Percentiles rank a stretch among this genome's conserved stretches.
These are phyloP conservation scores for Leptinotarsa defecta DNA, from an alignment of 1,140 invertebrate species.

Conservation along the genomic window DNA sequence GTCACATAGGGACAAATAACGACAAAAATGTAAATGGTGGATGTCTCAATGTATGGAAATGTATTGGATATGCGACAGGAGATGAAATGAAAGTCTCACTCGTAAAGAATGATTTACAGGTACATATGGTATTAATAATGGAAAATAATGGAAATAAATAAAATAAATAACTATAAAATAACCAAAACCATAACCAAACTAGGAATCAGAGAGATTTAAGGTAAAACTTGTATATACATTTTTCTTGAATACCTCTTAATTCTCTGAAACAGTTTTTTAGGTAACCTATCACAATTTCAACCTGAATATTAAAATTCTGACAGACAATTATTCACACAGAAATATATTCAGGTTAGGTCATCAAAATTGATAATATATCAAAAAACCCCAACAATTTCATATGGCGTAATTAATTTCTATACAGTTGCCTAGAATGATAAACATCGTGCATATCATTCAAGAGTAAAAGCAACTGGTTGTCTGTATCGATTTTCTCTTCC, in stretches of 20 bases:
- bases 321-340: too few relatives aligned
- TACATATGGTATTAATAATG: not conserved
- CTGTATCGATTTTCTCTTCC: not conserved
- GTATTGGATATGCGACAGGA: too few relatives aligned
- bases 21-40: too few relatives aligned
- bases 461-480: not conserved
- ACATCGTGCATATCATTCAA: not conserved
- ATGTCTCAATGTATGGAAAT: too few relatives aligned
- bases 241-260: not conserved
- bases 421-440: too few relatives aligned
- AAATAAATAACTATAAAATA: not conserved
- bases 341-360: not conserved
- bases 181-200: not conserved
- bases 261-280: not conserved
- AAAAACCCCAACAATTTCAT: too few relatives aligned
- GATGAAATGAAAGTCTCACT: too few relatives aligned
- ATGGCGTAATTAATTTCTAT: too few relatives aligned
- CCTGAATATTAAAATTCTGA: not conserved
- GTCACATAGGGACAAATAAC: too few relatives aligned
- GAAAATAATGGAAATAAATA: not conserved
- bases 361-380: not conserved
- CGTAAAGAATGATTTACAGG: not conserved
- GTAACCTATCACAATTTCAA: slow-evolving; percentile 2
- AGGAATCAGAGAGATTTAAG: not conserved
- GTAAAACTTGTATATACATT: not conserved